Evolutionary conservation across 92 coral and sea anemone species (phyloP).

Genomic region (Parazoanthus swiftii): DNA sequence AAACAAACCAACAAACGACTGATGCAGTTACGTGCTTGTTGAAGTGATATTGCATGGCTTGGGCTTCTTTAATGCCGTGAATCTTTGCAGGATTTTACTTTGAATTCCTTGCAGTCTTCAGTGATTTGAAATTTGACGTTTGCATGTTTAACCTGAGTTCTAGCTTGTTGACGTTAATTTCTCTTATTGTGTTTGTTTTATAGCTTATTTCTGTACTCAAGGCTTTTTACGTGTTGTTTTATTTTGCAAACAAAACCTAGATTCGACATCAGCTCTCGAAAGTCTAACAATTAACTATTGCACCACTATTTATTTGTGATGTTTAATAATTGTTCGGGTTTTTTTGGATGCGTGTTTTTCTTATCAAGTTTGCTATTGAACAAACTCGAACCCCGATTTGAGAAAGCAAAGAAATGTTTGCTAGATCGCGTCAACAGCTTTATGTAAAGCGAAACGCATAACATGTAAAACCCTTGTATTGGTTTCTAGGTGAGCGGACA

Average conservation of each 20-base stretch:
- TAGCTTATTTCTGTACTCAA: neutral
- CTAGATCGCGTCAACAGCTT: neutral
- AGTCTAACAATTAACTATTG: neutral
- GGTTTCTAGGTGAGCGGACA: neutral
- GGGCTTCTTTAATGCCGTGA: neutral
- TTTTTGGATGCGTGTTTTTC: neutral
- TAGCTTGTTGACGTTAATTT: neutral
- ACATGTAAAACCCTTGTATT: neutral
- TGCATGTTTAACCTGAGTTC: neutral
- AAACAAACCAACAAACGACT: slow-evolving; percentile 2
- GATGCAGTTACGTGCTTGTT: neutral
- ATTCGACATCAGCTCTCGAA: neutral
- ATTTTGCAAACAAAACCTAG: neutral
- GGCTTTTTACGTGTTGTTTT: neutral
- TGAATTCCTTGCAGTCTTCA: neutral
- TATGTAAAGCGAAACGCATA: neutral
- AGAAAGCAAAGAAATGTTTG: neutral
- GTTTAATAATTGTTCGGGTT: neutral
- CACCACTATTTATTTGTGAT: neutral
- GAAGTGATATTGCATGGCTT: neutral
- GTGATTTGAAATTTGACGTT: neutral
- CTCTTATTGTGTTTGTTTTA: neutral
- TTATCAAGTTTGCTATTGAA: neutral
- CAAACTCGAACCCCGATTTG: neutral
- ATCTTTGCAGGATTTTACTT: neutral